phyloP scores from a whole-genome alignment of 2,797 vertebrate species.

The Hozukius guyotensis region DNA sequence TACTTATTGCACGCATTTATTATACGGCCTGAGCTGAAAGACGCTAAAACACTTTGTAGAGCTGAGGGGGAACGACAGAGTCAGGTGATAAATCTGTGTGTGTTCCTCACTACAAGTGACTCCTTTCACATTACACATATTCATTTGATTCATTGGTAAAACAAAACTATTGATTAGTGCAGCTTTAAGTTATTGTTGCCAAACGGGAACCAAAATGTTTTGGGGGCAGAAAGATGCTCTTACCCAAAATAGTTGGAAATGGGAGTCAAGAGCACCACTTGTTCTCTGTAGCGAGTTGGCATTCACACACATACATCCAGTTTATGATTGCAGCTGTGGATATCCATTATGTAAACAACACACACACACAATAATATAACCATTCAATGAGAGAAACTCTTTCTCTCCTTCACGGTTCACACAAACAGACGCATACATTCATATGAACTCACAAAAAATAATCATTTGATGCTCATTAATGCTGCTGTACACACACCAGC shows the following conservation, averaged over 20 bases:
- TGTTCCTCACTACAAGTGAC: background rate
- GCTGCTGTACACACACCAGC: background rate
- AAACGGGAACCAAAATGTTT: background rate
- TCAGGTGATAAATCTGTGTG: background rate
- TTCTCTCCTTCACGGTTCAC: background rate
- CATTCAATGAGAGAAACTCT: background rate
- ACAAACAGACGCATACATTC: background rate
- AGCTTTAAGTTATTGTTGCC: background rate
- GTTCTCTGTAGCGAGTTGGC: background rate
- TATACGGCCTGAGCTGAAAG: background rate
- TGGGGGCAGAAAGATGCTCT: background rate
- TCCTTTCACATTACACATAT: background rate
- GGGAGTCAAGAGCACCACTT: background rate
- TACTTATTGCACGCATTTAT: no score
- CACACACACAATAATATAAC: background rate
- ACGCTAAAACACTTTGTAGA: background rate
- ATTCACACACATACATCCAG: background rate
- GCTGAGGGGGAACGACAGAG: background rate
- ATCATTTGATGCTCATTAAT: background rate
- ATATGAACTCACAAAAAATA: background rate
- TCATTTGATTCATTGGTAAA: background rate
- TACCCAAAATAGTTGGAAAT: background rate
- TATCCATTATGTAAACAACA: conserved; percentile 4
- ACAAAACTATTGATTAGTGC: background rate
- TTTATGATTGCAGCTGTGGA: conserved; percentile 4